Conservation (phyloP, 1,140 invertebrate genomes). For the Drosophila lacertosa region DNA sequence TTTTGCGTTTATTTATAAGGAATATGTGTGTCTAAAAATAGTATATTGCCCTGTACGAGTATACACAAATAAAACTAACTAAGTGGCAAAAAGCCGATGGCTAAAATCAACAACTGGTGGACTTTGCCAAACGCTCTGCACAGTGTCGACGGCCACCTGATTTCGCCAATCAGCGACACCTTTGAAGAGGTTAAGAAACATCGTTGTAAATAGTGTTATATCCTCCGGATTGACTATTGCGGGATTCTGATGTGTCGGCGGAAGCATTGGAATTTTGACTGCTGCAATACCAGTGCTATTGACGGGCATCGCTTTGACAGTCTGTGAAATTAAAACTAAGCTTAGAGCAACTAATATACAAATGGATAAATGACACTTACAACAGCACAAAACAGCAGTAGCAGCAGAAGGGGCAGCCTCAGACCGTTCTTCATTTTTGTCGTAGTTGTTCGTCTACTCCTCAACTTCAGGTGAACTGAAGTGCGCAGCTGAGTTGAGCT, state of each 20-base stretch:
- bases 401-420: conserved; percentile 16
- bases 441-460: conserved; percentile 8
- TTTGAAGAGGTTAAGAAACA: conserved; percentile 62
- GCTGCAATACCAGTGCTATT: conserved; percentile 8
- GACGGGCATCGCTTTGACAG: conserved; percentile 24
- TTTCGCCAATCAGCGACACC: conserved; percentile 61
- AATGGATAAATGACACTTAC: conserved; percentile 30
- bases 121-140: conserved; percentile 69
- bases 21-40: conserved; percentile 15
- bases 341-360: neutral
- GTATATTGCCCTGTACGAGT: neutral
- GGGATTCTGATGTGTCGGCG: conserved; percentile 31
- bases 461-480: conserved; percentile 31
- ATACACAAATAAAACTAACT: neutral
- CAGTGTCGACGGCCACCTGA: conserved; percentile 55
- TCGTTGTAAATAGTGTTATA: conserved; percentile 54
- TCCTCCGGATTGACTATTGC: conserved; percentile 56
- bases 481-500: neutral
- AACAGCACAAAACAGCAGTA: conserved; percentile 7
- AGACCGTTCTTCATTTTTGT: conserved; percentile 32
- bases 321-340: neutral
- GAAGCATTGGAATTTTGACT: conserved; percentile 41
- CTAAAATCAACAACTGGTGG: conserved; percentile 65
- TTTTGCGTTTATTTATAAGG: neutral
- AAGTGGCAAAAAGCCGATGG: conserved; percentile 55